Base-by-base conservation (phyloP, 1,140 invertebrate genomes). In the Leptinotarsa lineolata region DNA sequence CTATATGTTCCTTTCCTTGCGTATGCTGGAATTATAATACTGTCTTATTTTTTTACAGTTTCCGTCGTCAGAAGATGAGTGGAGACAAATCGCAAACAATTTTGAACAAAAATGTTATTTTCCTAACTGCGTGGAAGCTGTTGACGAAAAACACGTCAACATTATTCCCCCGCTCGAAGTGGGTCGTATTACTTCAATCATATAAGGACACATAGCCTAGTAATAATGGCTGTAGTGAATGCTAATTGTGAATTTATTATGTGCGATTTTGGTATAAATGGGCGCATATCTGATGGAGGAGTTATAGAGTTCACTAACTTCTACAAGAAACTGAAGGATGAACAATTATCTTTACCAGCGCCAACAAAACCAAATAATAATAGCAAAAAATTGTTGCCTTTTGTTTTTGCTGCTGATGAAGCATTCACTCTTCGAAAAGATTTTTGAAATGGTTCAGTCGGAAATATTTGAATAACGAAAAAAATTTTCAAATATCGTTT, bases 391-490 rank as follows among this genome's bases (percentile, higher is more conserved):
- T 16, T 76, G 22, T 18, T 20, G 59, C 81, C 8, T 66, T 74
- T 58, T 72, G 69, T 74, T 13, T 76, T 76, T 73, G 45, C 74
- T 64, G 72, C 66, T 58, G 86, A 89, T 81, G 85, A 87, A 72
- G 86, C 85, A 63, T 89, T 88, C 81, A 79, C 85, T 39, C 61
- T 88, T 58, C 77, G 75, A 66, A 59, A 73, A 65, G 77, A 85
- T 73, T 70, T 54, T 81, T 87, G 82, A 86, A 85, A 77, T 86
- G 86, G 68, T 87, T 79, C 80, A 74, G 74, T 45, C 78, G 77
- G 48, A 77, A 78, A 48, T 75, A 79, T 61, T 73, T 82, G 54
- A 74, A 68, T 68, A 74, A 76, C 64, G 70, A 73, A 59, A 63
- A 75, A 65, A 72, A 74, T 82, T 81, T 76, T 76, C 22, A 76